A percentile compares a stretch with the other conserved stretches of the same genome.
Conservation (phyloP, 2,797 vertebrate genomes). For the Austrolebias charrua region DNA sequence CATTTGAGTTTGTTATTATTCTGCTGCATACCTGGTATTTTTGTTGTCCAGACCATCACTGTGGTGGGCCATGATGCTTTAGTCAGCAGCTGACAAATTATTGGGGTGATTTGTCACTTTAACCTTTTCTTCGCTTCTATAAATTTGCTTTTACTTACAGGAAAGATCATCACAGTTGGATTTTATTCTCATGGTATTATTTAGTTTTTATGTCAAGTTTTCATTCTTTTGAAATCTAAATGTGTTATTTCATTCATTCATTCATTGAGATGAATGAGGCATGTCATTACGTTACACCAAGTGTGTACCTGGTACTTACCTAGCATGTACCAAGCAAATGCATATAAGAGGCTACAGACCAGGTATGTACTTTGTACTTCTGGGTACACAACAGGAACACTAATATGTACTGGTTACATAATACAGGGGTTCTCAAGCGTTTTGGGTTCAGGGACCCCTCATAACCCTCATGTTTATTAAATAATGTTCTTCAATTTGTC, state of each 20-base stretch:
- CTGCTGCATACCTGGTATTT: not conserved
- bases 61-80: slow-evolving; percentile 4
- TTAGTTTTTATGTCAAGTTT: slow-evolving; percentile 8
- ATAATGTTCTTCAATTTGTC: too few relatives aligned
- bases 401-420: too few relatives aligned
- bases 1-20: not conserved
- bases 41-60: not conserved
- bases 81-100: slow-evolving; percentile 4
- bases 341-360: too few relatives aligned
- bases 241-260: not conserved
- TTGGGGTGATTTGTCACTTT: not conserved
- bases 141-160: slow-evolving; percentile 9
- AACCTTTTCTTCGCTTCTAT: slow-evolving; percentile 13
- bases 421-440: too few relatives aligned
- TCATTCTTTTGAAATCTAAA: accelerated
- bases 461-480: too few relatives aligned
- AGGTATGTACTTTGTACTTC: too few relatives aligned
- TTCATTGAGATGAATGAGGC: not conserved
- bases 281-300: too few relatives aligned
- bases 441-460: too few relatives aligned
- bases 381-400: too few relatives aligned
- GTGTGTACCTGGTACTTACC: too few relatives aligned
- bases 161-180: not conserved
- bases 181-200: not conserved
- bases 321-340: too few relatives aligned